A percentile compares a stretch with the other conserved stretches of the same genome.
Conservation (phyloP, 2,113 vertebrate genomes). For the Saccopteryx bilineata region DNA sequence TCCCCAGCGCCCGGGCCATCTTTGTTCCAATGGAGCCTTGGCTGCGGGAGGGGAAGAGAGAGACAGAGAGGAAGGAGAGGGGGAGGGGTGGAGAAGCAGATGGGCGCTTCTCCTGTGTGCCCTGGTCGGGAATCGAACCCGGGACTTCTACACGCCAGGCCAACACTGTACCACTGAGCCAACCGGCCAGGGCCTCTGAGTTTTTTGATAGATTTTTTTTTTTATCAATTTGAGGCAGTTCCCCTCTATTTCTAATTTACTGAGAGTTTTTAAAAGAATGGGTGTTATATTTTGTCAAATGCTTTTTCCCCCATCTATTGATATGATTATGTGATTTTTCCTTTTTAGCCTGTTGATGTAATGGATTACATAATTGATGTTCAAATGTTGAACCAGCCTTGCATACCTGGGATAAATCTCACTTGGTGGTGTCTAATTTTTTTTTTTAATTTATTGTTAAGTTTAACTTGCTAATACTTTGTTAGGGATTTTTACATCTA, state of each 20-base stretch:
- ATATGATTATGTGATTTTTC: background rate
- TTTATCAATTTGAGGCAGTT: background rate
- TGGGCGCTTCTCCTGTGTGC: too few species aligned
- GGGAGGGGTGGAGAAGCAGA: too few species aligned
- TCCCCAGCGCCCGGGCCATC: too few species aligned
- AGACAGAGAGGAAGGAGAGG: too few species aligned
- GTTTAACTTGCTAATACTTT: slow-evolving; percentile 20
- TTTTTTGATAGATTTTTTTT: background rate
- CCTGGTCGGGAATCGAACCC: too few species aligned
- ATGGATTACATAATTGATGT: background rate
- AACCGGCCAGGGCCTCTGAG: too few species aligned
- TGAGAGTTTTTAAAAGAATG: background rate
- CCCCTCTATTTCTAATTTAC: background rate
- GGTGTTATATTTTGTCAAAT: background rate
- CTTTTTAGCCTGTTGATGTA: background rate
- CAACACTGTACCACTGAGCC: too few species aligned
- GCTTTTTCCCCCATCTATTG: background rate
- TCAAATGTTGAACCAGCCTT: background rate
- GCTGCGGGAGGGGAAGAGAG: too few species aligned
- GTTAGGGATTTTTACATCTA: background rate
- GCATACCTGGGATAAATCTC: background rate
- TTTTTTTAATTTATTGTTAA: background rate
- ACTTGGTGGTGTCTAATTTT: background rate
- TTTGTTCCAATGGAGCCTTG: too few species aligned
- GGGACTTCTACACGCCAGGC: too few species aligned